A percentile compares a stretch with the other conserved stretches of the same genome.
phyloP scores from a whole-genome alignment of 2,888 invertebrate genomes.

The Gastrophysa polygoni region DNA sequence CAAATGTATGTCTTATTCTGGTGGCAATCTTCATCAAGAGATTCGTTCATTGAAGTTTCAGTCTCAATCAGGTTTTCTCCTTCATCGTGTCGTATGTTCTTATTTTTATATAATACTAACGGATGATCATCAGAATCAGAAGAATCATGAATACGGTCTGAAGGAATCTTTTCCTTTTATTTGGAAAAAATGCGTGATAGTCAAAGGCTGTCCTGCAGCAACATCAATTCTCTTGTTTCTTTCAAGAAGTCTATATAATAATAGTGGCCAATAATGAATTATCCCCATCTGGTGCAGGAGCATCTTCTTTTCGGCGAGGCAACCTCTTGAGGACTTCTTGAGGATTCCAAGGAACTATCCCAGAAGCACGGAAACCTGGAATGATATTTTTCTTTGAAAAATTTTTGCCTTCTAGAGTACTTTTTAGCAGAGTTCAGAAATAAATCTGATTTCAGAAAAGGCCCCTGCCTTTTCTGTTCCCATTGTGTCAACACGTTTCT shows the following conservation, averaged over 20 bases:
- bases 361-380: not conserved
- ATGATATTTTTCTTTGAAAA: not conserved
- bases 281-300: not conserved
- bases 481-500: slow-evolving; percentile 26
- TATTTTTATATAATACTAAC: too few species aligned
- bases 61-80: too few species aligned
- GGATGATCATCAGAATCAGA: not conserved
- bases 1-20: not conserved
- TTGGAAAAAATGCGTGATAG: not conserved
- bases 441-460: slow-evolving; percentile 27
- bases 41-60: not conserved
- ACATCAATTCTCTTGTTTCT: not conserved
- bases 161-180: not conserved
- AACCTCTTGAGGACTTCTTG: not conserved
- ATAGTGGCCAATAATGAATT: too few species aligned
- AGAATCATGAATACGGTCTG: not conserved
- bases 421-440: slow-evolving; percentile 12
- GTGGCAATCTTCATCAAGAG: too few species aligned
- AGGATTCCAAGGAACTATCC: not conserved
- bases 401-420: not conserved
- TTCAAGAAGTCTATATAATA: too few species aligned
- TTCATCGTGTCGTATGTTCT: too few species aligned
- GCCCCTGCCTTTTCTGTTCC: slow-evolving; percentile 28
- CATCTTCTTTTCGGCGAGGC: not conserved
- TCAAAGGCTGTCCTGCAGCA: not conserved